phyloP scores from a whole-genome alignment of 2,888 invertebrate genomes.

The Eupeodes latifasciatus region DNA sequence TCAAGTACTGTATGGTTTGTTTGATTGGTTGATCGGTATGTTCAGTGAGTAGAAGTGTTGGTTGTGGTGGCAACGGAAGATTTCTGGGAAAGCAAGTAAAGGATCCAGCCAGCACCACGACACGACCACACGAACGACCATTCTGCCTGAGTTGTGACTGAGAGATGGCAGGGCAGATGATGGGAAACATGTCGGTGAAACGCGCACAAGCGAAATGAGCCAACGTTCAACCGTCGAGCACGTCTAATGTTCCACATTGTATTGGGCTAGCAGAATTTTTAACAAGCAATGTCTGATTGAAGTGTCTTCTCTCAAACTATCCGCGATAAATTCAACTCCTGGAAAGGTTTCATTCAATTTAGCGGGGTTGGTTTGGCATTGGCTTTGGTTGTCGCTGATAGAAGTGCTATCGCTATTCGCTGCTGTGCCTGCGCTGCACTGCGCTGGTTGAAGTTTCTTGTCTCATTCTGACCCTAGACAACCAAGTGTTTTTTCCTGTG shows the following conservation, averaged over 20 bases:
- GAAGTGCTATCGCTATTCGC: too few species aligned
- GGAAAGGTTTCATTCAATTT: slow-evolving; percentile 43
- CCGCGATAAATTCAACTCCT: slow-evolving; percentile 38
- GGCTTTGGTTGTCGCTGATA: neutral
- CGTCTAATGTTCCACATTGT: slow-evolving; percentile 83
- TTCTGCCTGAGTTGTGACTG: neutral
- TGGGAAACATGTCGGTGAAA: slow-evolving; percentile 23
- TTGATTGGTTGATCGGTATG: slow-evolving; percentile 17
- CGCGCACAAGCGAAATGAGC: slow-evolving; percentile 81
- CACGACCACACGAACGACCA: neutral
- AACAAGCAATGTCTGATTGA: slow-evolving; percentile 25
- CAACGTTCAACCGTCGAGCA: slow-evolving; percentile 81
- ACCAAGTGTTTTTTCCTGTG: neutral
- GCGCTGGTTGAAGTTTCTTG: neutral
- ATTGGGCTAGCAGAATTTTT: slow-evolving; percentile 80
- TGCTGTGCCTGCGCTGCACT: neutral
- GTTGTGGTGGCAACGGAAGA: neutral
- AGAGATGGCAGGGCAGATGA: neutral
- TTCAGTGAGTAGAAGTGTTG: too few species aligned
- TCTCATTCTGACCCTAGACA: neutral
- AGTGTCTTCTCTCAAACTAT: slow-evolving; percentile 27
- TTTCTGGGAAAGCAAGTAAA: slow-evolving; percentile 37
- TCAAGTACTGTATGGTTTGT: neutral
- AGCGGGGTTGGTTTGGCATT: neutral
- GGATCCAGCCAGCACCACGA: neutral